Base-by-base conservation (phyloP, 2,113 vertebrate genomes). In the Cyanoderma ruficeps region DNA sequence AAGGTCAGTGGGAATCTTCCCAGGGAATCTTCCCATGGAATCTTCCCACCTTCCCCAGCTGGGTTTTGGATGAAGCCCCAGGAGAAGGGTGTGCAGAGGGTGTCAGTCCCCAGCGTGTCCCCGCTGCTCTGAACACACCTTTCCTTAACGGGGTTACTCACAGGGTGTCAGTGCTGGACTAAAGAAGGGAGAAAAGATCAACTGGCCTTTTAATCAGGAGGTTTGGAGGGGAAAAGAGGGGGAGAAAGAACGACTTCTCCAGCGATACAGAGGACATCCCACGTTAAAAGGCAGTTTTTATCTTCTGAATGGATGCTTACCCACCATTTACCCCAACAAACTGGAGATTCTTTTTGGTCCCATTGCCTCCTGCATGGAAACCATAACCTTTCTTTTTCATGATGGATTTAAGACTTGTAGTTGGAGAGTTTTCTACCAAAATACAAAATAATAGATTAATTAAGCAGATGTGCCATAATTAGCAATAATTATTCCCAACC, bases 301-400 rank as follows among this genome's bases (percentile, higher is more conserved):
- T 83, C 94, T 96, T 94, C 96, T 95, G 47, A 93, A 91, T 42
- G 6, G 98, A 98, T 98, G 98, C 99, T 99, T 99, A 99, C 99
- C 99, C 99, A 98, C 99, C 99, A 96, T 99, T 99, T 98, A 99
- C 99, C 93, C 99, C 99, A 97, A 99, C 99, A 98, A 99, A 99
- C 98, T 99, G 99, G 90, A 99, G 99, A 98, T 99, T 99, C 98
- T 99, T 99, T 98, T 99, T 99, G 97, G 99, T 98, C 97, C 98
- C 98, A 96, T 98, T 98, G 94, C 97, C 98, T 97, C 98, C 98
- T 87, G 98, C 98, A 96, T 98, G 99, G 98, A 98, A 98, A 98
- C 98, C 98, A 97, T 93, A 98, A 91, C 98, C 98, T 94, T 99
- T 99, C 98, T 99, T 99, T 99, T 99, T 99, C 99, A 99, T 99